phyloP scores from a whole-genome alignment of 2,888 invertebrate species.

The Luperina nickerlii region DNA sequence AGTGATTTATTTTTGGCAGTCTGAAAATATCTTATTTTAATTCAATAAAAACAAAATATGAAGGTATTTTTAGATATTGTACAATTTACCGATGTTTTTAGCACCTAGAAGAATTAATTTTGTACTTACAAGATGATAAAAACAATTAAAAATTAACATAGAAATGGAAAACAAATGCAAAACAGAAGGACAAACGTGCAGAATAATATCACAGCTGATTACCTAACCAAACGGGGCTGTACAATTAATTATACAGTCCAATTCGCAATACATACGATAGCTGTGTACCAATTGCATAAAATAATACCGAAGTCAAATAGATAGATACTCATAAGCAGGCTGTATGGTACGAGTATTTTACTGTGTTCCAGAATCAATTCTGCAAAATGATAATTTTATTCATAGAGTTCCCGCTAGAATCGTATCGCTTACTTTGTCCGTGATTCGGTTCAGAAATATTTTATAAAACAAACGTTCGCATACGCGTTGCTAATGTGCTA shows the following conservation, averaged over 20 bases:
- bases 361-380: conserved; percentile 88
- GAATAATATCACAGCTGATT: conserved; percentile 58
- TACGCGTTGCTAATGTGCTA: conserved; percentile 71
- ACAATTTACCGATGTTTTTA: background rate
- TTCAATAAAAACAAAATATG: conserved; percentile 18
- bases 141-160: conserved; percentile 21
- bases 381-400: conserved; percentile 90
- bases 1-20: conserved; percentile 5
- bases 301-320: conserved; percentile 68
- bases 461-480: conserved; percentile 80
- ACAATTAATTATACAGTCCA: conserved; percentile 62
- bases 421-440: conserved; percentile 89
- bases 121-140: background rate
- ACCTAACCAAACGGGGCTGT: conserved; percentile 33
- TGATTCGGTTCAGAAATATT: conserved; percentile 88
- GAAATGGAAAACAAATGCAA: conserved; percentile 15
- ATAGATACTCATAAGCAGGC: conserved; percentile 81
- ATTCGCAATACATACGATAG: conserved; percentile 60
- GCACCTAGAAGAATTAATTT: background rate
- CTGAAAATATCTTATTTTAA: background rate
- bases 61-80: background rate
- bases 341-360: conserved; percentile 84
- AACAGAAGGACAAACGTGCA: conserved; percentile 27
- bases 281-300: conserved; percentile 69
- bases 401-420: conserved; percentile 89